Evolutionary conservation across 1,140 invertebrate species (phyloP).

Genomic region (Conus betulinus): DNA sequence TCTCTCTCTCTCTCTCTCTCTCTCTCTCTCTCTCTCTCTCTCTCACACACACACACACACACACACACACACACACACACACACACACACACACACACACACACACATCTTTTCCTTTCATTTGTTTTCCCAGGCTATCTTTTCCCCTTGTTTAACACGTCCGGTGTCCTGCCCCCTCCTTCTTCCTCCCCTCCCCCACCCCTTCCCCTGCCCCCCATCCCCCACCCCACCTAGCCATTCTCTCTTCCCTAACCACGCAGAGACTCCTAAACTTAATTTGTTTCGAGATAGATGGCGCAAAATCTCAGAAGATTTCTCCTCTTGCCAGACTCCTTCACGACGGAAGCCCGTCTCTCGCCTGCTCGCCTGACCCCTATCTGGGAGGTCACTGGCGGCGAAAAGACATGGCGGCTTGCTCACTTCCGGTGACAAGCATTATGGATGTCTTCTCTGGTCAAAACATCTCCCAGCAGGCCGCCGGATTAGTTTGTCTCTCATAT

Average conservation of each 20-base stretch:
- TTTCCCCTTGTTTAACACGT: neutral
- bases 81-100: too few species aligned
- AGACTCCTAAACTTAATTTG: conserved; percentile 5
- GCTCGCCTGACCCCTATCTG: neutral
- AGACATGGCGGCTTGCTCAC: conserved; percentile 8
- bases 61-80: too few species aligned
- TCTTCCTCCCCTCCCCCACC: neutral
- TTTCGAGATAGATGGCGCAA: conserved; percentile 2
- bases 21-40: neutral
- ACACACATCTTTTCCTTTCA: neutral
- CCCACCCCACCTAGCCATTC: neutral
- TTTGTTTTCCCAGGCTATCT: neutral
- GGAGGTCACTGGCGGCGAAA: neutral
- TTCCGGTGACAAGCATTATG: conserved; percentile 5
- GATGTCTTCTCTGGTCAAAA: neutral
- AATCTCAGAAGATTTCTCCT: conserved; percentile 3
- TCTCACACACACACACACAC: too few species aligned
- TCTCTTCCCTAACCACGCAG: neutral
- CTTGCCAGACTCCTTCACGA: neutral
- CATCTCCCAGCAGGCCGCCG: neutral
- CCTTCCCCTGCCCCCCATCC: neutral
- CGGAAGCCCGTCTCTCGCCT: neutral
- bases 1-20: conserved; percentile 17
- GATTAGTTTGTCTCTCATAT: conserved; percentile 25
- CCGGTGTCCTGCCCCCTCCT: neutral